Base-by-base conservation (phyloP, 2,888 invertebrate genomes). In the Dinocampus coccinellae region DNA sequence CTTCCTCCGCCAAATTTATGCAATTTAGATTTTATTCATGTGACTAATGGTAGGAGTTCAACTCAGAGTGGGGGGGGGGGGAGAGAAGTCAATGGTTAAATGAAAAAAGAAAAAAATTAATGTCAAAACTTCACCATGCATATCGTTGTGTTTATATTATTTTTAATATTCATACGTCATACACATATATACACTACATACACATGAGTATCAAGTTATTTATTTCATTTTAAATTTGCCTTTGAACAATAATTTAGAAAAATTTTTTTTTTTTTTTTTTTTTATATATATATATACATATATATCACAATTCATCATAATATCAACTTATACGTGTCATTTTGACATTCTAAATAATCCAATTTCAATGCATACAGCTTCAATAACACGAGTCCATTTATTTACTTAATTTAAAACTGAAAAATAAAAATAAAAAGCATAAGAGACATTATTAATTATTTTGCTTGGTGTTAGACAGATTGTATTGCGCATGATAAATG, bases 191-290 rank as follows among this genome's bases (percentile, higher is more conserved):
- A 22, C 53, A 47, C 16, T 4, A 39, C 16, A 20, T 47, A 47
- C 47, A 47, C 13, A 39, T n/a, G n/a, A 3, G 6, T n/a, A 47
- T 47, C 7, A 4, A 4, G 1, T 47, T 16, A 47, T 47, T n/a
- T 3, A 16, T 16, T 47, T 47, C 9, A 47, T n/a, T 47, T 3
- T 20, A 2, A n/a, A 16, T 47, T 47, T 7, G 47, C 16, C 20
- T 7, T 16, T 47, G 16, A 47, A 47, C n/a, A 67, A 69, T 24
- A 52, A 64, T 60, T n/a, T n/a, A n/a, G n/a, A n/a, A n/a, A n/a
- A n/a, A n/a, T 64, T 58, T 60, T 73, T 70, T 72, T 70, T 39
- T 74, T 73, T 76, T 58, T 63, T 53, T 75, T 74, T 61, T 66
- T 73, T 60, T 63, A n/a, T n/a, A n/a, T n/a, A n/a, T n/a, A n/a